These are phyloP conservation scores for Urechis unicinctus DNA, from an alignment of 2,888 invertebrate genomes.

Conservation along the genomic window DNA sequence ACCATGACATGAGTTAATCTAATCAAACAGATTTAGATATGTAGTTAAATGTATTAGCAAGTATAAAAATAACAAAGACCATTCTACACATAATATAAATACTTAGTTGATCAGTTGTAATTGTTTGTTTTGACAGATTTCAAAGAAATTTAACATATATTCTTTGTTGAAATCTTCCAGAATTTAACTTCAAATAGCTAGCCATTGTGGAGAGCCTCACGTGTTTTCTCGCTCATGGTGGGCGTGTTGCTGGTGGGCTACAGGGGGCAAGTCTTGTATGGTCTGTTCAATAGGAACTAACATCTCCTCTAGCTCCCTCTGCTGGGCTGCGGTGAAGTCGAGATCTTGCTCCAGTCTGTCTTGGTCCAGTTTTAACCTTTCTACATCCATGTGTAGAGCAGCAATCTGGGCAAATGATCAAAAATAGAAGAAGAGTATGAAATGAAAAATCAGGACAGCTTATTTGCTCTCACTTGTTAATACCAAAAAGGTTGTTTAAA, in stretches of 20 bases:
- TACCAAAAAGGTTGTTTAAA: too few relatives aligned
- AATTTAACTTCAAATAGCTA: not conserved
- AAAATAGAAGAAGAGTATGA: not conserved
- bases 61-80: not conserved
- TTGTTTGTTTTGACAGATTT: not conserved
- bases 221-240: slow-evolving; percentile 88
- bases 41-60: not conserved
- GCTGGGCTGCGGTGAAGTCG: slow-evolving; percentile 86
- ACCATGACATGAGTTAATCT: not conserved
- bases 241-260: slow-evolving; percentile 53
- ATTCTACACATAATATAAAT: too few relatives aligned
- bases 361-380: slow-evolving; percentile 81
- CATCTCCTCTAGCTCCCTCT: slow-evolving; percentile 83
- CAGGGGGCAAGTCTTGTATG: slow-evolving; percentile 47
- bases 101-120: too few relatives aligned
- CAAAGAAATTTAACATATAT: too few relatives aligned
- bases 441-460: too few relatives aligned
- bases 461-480: too few relatives aligned
- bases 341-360: slow-evolving; percentile 84
- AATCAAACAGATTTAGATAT: not conserved
- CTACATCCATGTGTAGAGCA: slow-evolving; percentile 77
- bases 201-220: slow-evolving; percentile 45
- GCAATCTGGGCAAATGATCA: slow-evolving; percentile 61
- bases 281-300: slow-evolving; percentile 80
- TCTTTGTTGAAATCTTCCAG: too few relatives aligned